phyloP scores from a whole-genome alignment of 2,888 invertebrate genomes.

The Machimus atricapillus region DNA sequence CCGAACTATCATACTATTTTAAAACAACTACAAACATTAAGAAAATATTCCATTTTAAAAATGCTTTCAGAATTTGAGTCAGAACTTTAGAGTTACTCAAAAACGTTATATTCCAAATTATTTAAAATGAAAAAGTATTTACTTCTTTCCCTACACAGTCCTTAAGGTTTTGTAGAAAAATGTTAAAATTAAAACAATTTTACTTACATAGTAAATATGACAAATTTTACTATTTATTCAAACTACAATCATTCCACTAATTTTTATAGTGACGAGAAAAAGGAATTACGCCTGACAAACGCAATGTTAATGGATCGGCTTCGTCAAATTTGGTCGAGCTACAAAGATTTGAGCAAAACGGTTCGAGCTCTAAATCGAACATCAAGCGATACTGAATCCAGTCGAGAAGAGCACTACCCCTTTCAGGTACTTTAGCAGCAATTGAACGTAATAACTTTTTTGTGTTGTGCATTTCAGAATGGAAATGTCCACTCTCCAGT shows the following conservation, averaged over 20 bases:
- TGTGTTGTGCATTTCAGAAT: conserved; percentile 53
- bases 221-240: not conserved
- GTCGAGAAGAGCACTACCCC: conserved; percentile 53
- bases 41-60: too few relatives aligned
- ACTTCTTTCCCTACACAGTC: too few relatives aligned
- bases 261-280: conserved; percentile 56
- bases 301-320: conserved; percentile 60
- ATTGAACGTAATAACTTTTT: conserved; percentile 47
- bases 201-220: not conserved
- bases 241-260: not conserved
- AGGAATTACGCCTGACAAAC: conserved; percentile 58
- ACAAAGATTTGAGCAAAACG: conserved; percentile 54
- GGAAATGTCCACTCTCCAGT: conserved; percentile 62
- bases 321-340: conserved; percentile 60
- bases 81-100: too few relatives aligned
- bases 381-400: conserved; percentile 49
- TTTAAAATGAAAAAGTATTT: too few relatives aligned
- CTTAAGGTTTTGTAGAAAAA: not conserved
- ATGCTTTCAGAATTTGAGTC: too few relatives aligned
- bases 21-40: too few relatives aligned
- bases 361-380: not conserved
- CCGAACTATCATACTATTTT: too few relatives aligned
- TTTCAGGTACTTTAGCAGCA: conserved; percentile 46
- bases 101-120: too few relatives aligned
- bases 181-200: not conserved